These are phyloP conservation scores for Triplophysa siluroides DNA, from an alignment of 2,113 vertebrate genomes.

Conservation along the genomic window DNA sequence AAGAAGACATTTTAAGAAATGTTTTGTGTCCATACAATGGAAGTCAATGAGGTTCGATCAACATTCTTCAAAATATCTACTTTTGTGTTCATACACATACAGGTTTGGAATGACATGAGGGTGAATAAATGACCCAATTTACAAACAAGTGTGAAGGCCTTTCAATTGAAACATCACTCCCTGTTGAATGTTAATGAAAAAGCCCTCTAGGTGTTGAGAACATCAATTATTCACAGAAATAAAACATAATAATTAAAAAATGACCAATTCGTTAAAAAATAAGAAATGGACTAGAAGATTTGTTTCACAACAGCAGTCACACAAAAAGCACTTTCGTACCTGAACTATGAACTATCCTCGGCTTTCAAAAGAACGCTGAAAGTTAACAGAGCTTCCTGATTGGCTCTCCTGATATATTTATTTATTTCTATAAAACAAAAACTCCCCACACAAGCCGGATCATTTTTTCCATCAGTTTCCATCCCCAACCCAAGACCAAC, in stretches of 20 bases:
- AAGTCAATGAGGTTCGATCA: no score
- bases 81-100: no score
- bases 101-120: no score
- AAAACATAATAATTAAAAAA: neutral
- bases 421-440: neutral
- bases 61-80: no score
- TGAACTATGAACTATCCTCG: neutral
- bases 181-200: constrained; percentile 14
- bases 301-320: neutral
- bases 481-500: neutral
- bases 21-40: no score
- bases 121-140: neutral
- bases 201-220: neutral
- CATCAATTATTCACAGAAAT: neutral
- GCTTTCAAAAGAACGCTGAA: neutral
- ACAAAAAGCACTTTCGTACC: neutral
- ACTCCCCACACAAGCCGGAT: neutral
- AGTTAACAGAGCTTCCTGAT: neutral
- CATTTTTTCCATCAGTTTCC: constrained; percentile 1
- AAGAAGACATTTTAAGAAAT: no score
- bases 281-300: neutral
- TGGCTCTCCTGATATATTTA: neutral
- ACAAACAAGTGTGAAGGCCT: constrained; percentile 2
- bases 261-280: neutral
- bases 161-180: constrained; percentile 11